Base-by-base conservation (phyloP, 2,797 vertebrate species). In the Microctenopoma stevenorrisi region DNA sequence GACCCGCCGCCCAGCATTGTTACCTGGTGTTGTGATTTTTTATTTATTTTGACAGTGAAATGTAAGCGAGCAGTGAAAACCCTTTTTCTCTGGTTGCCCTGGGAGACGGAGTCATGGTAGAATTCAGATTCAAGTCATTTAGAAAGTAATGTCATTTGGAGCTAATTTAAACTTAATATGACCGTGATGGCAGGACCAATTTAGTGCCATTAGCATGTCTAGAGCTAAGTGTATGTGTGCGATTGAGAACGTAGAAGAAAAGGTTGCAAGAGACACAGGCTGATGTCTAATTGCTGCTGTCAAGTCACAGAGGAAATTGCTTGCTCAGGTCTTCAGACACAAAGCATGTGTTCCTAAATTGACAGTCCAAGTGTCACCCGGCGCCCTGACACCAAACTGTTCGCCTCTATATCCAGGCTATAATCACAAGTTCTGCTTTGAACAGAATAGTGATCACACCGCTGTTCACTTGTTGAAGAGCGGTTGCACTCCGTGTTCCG, bases 111-210 rank as follows among this genome's bases (percentile, higher is more conserved):
- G 55, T 82, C 15, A 28, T 82, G 71, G 73, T 68, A 83, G 62
- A 87, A 90, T 83, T 91, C 76, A 80, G 64, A 83, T 86, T 85
- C 59, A 72, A 84, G 83, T 87, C 61, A 86, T 90, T 91, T 85
- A 66, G 83, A 76, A 80, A 86, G 87, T 88, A 84, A 77, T 84
- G 78, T 79, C 76, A 86, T 90, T 90, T 84, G 64, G 65, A 84
- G 76, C 76, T 90, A 81, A 91, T 91, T 88, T 89, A 84, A 88
- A 88, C 69, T 62, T 86, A 86, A 88, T 91, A 87, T 86, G 77
- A 76, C 53, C 76, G 67, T 90, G 87, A 91, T 91, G 75, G 79
- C 61, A 4, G 60, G 77, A 76, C 84, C 83, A 89, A 85, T 88
- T 89, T 49, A 7, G 53, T 64, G 3, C 85, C 77, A 91, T 91